These are phyloP conservation scores for Luscinia megarhynchos DNA, from an alignment of 2,797 vertebrate genomes.

Conservation along the genomic window DNA sequence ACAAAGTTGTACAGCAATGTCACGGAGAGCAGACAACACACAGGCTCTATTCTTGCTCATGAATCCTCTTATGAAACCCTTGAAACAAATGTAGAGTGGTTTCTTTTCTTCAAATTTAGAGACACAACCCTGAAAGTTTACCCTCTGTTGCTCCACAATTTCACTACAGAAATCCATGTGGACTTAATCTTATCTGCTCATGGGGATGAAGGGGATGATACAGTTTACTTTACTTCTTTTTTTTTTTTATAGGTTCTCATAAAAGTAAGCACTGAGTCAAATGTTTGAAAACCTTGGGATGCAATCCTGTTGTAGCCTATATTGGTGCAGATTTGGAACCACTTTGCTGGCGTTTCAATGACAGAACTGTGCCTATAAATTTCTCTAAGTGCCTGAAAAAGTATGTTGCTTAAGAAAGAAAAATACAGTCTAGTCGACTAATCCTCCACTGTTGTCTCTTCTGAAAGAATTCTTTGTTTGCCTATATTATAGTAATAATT, in stretches of 20 bases:
- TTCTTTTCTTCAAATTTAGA: background rate
- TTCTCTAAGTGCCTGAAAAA: conserved; percentile 16
- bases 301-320: background rate
- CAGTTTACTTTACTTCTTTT: conserved; percentile 10
- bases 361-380: conserved; percentile 26
- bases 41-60: background rate
- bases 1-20: background rate
- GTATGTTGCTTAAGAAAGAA: background rate
- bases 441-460: background rate
- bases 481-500: background rate
- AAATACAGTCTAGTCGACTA: background rate
- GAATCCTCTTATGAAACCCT: background rate
- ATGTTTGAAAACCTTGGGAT: conserved; percentile 26
- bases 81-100: background rate
- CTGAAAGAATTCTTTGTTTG: conserved; percentile 6
- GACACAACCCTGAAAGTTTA: background rate
- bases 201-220: background rate
- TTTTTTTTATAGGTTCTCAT: conserved; percentile 17
- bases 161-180: conserved; percentile 19
- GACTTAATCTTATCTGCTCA: background rate
- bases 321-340: background rate
- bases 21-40: background rate
- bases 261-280: conserved; percentile 47
- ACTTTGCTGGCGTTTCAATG: background rate
- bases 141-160: background rate